phyloP scores from a whole-genome alignment of 2,888 invertebrate species.

The Osedax fenrisi region DNA sequence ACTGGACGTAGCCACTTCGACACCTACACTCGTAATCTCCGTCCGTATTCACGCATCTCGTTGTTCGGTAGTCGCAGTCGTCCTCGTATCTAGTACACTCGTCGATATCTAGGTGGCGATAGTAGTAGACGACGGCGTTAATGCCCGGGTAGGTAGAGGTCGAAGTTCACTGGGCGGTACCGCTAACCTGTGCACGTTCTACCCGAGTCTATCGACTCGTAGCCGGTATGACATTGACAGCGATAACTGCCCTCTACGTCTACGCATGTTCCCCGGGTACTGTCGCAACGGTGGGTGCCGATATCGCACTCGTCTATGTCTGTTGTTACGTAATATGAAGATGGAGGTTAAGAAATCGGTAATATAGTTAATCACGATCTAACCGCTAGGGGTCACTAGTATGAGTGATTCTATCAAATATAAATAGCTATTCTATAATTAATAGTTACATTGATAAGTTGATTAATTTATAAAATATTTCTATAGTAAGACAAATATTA shows the following conservation, averaged over 20 bases:
- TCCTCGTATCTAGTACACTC: constrained; percentile 2
- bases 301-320: constrained; percentile 20
- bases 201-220: constrained; percentile 9
- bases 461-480: too few species aligned
- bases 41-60: neutral
- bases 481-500: too few species aligned
- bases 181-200: constrained; percentile 13
- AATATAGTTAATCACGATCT: too few species aligned
- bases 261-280: neutral
- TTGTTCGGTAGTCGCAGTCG: neutral
- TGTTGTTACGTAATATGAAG: too few species aligned
- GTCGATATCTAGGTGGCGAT: neutral
- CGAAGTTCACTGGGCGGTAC: too few species aligned
- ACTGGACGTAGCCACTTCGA: constrained; percentile 5
- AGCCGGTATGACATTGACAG: constrained; percentile 20
- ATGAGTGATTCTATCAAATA: too few species aligned
- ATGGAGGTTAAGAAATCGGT: too few species aligned
- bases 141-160: too few species aligned
- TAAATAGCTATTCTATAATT: too few species aligned
- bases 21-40: constrained; percentile 7
- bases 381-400: too few species aligned
- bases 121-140: too few species aligned
- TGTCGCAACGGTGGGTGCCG: constrained; percentile 1
- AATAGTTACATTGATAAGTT: too few species aligned
- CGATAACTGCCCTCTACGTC: constrained; percentile 13